Conservation (phyloP, 2,888 invertebrate species). For the Diachrysia chrysitis region DNA sequence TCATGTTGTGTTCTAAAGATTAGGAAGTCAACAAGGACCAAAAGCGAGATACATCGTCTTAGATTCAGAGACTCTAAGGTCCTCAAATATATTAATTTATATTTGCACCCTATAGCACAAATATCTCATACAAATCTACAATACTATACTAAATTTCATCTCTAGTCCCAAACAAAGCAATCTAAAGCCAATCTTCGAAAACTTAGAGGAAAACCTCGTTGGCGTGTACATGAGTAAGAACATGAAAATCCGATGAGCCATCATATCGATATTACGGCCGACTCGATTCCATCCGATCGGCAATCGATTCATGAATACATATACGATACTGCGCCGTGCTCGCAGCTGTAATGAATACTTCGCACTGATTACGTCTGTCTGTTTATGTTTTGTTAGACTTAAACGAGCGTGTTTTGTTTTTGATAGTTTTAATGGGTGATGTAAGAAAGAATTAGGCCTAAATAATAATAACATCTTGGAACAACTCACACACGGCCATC, state of each 20-base stretch:
- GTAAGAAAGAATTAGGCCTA: no score
- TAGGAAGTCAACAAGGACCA: no score
- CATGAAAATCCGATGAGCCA: slow-evolving; percentile 56
- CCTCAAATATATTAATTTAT: no score
- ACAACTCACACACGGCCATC: no score
- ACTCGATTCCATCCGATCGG: slow-evolving; percentile 53
- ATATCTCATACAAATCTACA: no score
- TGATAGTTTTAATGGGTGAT: background rate
- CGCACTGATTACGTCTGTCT: background rate
- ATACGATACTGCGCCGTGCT: slow-evolving; percentile 49
- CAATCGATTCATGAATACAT: slow-evolving; percentile 77
- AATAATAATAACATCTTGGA: no score
- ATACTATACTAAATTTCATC: background rate
- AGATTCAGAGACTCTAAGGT: no score
- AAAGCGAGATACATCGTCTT: no score
- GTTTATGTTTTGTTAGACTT: background rate
- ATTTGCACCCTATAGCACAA: no score
- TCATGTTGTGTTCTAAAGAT: no score
- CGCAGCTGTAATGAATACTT: slow-evolving; percentile 38
- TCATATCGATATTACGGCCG: slow-evolving; percentile 74
- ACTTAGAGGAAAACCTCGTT: slow-evolving; percentile 29
- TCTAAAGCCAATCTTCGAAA: slow-evolving; percentile 12
- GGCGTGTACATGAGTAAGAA: slow-evolving; percentile 24
- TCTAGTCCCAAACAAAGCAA: background rate
- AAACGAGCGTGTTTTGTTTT: background rate